These are phyloP conservation scores for Cyaniris semiargus DNA, from an alignment of 2,888 invertebrate genomes.

Conservation along the genomic window DNA sequence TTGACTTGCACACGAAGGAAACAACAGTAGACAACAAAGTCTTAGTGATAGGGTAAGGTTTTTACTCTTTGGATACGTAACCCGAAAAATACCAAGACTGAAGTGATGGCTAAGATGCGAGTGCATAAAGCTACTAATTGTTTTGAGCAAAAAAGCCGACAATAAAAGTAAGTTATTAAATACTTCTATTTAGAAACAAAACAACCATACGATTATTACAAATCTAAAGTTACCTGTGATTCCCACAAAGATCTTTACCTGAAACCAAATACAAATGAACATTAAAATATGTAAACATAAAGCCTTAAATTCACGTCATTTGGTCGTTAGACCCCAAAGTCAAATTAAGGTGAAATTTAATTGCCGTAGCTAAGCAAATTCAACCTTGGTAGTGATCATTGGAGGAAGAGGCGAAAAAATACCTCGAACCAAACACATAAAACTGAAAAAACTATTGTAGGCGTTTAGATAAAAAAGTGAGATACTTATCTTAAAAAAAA, in stretches of 20 bases:
- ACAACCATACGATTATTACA: background rate
- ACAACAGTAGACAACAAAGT: too few species aligned
- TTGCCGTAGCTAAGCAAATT: background rate
- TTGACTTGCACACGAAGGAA: too few species aligned
- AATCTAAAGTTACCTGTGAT: background rate
- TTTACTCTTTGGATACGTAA: too few species aligned
- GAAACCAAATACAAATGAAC: constrained; percentile 6
- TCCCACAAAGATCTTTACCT: background rate
- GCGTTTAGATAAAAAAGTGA: background rate
- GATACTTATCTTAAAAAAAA: background rate
- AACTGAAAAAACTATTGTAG: background rate
- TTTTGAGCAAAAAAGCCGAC: background rate
- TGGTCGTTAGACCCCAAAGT: constrained; percentile 1
- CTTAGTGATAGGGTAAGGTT: too few species aligned
- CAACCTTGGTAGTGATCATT: background rate
- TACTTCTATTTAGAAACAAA: background rate
- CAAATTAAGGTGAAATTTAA: constrained; percentile 4
- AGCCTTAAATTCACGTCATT: background rate
- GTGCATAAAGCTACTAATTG: background rate
- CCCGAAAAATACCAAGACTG: background rate
- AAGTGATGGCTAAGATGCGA: background rate
- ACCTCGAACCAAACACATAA: background rate
- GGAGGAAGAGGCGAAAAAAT: background rate
- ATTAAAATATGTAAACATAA: constrained; percentile 1
- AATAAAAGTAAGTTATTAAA: background rate